phyloP scores from a whole-genome alignment of 2,888 invertebrate species.

The Aethes cnicana region DNA sequence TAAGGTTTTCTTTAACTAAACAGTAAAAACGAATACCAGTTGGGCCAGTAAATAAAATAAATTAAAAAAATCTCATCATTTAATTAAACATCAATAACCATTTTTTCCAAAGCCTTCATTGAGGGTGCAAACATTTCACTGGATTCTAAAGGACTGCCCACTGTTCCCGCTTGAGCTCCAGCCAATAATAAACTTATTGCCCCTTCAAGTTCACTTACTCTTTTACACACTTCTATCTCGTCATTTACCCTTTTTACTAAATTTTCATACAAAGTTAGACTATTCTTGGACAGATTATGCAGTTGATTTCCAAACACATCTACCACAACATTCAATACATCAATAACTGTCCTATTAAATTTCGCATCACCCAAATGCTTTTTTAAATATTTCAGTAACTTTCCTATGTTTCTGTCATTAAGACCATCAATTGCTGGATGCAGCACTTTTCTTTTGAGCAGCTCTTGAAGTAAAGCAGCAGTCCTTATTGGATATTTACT shows the following conservation, averaged over 20 bases:
- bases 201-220: constrained; percentile 86
- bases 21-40: too few relatives aligned
- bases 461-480: constrained; percentile 91
- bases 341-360: constrained; percentile 88
- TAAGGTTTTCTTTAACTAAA: too few relatives aligned
- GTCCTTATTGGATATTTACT: constrained; percentile 88
- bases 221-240: constrained; percentile 86
- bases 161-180: constrained; percentile 78
- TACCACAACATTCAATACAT: constrained; percentile 88
- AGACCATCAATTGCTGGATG: constrained; percentile 88
- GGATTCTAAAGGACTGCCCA: constrained; percentile 55
- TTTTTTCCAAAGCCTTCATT: constrained; percentile 77
- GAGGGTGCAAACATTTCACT: constrained; percentile 61
- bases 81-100: constrained; percentile 79
- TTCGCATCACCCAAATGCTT: constrained; percentile 87
- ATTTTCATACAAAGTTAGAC: constrained; percentile 83
- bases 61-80: constrained; percentile 19
- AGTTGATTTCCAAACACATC: constrained; percentile 88
- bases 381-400: constrained; percentile 89
- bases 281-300: constrained; percentile 83
- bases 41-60: neutral
- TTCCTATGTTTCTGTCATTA: constrained; percentile 84
- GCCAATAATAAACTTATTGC: constrained; percentile 85
- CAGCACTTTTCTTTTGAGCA: constrained; percentile 91
- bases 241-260: constrained; percentile 84